These are phyloP conservation scores for Amazona finschi DNA, from an alignment of 2,797 vertebrate genomes.

Conservation along the genomic window DNA sequence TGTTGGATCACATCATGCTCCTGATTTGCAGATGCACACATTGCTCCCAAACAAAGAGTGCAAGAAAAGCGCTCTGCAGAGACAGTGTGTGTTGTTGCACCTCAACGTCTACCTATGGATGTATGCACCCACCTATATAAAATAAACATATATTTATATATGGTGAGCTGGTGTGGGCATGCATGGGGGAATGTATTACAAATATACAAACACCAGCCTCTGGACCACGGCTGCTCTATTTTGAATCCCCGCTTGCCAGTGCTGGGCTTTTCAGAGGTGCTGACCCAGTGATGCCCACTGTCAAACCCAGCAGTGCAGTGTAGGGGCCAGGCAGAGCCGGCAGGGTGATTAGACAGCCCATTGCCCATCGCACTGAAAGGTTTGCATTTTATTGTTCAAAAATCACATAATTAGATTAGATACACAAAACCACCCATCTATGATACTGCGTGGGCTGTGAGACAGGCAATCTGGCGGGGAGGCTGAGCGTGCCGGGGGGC, in stretches of 20 bases:
- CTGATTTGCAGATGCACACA: fast-evolving
- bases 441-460: background rate
- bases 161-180: background rate
- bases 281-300: fast-evolving
- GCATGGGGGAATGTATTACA: background rate
- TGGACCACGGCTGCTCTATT: background rate
- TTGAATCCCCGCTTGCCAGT: background rate
- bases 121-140: fast-evolving
- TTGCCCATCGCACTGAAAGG: background rate
- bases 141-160: fast-evolving
- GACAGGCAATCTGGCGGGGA: background rate
- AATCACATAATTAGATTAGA: background rate
- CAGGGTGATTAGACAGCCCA: background rate
- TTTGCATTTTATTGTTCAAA: background rate
- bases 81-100: background rate
- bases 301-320: background rate
- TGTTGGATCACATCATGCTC: background rate
- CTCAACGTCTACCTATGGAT: fast-evolving
- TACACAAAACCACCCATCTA: background rate
- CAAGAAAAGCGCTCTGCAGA: background rate
- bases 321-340: background rate
- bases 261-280: background rate
- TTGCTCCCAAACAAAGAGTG: background rate
- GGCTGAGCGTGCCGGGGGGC: background rate
- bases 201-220: background rate